phyloP scores from a whole-genome alignment of 2,797 vertebrate species.

The Falco novaeseelandiae region DNA sequence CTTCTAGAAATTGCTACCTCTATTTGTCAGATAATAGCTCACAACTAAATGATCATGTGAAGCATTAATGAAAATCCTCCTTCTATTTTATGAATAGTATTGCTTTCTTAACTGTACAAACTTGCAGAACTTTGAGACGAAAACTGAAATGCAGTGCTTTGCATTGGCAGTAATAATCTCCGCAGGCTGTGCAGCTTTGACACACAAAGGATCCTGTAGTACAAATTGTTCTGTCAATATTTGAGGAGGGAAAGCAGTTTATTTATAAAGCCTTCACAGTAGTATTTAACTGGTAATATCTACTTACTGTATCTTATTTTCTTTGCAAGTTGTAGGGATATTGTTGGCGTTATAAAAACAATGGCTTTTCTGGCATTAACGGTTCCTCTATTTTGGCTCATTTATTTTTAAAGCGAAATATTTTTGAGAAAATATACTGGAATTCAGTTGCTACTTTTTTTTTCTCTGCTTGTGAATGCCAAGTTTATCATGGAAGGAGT shows the following conservation, averaged over 20 bases:
- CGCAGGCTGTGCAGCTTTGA: not conserved
- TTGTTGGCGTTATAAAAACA: not conserved
- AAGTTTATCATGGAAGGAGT: not conserved
- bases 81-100: not conserved
- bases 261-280: not conserved
- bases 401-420: not conserved
- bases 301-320: not conserved
- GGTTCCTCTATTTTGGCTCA: not conserved
- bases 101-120: not conserved
- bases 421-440: not conserved
- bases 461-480: not conserved
- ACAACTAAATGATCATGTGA: not conserved
- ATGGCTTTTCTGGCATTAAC: not conserved
- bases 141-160: not conserved
- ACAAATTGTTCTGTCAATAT: constrained; percentile 10
- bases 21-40: not conserved
- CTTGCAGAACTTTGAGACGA: not conserved
- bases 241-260: constrained; percentile 9
- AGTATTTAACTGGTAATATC: constrained; percentile 4
- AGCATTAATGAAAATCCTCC: not conserved
- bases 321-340: not conserved
- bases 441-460: not conserved
- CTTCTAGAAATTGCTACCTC: not conserved
- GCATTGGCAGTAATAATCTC: not conserved
- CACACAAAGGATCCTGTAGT: not conserved